These are phyloP conservation scores for Trypoxylon attenuatum DNA, from an alignment of 2,888 invertebrate species.

Conservation along the genomic window DNA sequence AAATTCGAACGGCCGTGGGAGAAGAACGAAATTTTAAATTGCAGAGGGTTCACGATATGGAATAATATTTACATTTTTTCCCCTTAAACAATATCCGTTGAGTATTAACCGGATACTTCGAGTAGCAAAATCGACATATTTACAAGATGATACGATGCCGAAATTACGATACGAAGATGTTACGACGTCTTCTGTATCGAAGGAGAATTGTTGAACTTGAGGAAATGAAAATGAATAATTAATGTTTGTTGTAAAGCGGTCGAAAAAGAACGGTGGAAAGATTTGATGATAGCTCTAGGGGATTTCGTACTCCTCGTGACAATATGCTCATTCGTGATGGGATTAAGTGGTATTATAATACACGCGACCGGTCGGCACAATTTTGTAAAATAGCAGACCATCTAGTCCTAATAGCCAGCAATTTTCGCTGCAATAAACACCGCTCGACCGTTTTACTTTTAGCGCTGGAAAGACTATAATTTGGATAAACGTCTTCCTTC, in stretches of 20 bases:
- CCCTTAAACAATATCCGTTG: background rate
- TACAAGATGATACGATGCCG: too few species aligned
- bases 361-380: background rate
- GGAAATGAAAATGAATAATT: too few species aligned
- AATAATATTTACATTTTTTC: constrained; percentile 21
- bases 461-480: background rate
- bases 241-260: too few species aligned
- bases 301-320: background rate
- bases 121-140: too few species aligned
- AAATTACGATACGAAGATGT: too few species aligned
- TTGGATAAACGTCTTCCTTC: background rate
- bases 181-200: too few species aligned
- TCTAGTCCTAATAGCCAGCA: background rate
- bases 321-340: background rate
- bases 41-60: constrained; percentile 2
- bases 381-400: background rate
- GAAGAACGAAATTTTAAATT: constrained; percentile 37
- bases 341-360: background rate
- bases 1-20: constrained; percentile 47
- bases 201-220: too few species aligned
- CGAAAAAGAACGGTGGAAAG: background rate
- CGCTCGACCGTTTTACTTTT: background rate
- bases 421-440: background rate
- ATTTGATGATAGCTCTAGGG: background rate
- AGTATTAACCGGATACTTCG: constrained; percentile 6